phyloP scores from a whole-genome alignment of 2,888 invertebrate genomes.

The Dione juno region DNA sequence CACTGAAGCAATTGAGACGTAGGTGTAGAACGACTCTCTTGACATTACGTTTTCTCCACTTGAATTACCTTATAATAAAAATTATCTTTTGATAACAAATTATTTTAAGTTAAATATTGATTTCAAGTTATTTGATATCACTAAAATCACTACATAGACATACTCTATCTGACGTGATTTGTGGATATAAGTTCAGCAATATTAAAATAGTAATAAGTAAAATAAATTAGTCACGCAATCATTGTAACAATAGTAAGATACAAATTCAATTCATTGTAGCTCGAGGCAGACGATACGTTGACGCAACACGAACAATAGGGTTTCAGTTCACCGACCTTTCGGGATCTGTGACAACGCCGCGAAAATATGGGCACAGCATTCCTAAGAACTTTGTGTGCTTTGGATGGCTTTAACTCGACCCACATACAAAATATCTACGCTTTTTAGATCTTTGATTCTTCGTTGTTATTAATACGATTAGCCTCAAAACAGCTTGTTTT shows the following conservation, averaged over 20 bases:
- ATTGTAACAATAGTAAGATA: constrained; percentile 70
- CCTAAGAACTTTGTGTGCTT: constrained; percentile 57
- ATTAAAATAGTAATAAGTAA: constrained; percentile 57
- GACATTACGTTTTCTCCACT: too few relatives aligned
- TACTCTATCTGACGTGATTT: constrained; percentile 43
- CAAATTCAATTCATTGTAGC: constrained; percentile 75
- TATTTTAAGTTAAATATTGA: neutral
- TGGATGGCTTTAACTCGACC: constrained; percentile 35
- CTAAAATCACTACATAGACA: neutral
- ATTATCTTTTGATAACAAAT: neutral
- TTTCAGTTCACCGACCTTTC: constrained; percentile 79
- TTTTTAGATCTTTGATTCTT: neutral
- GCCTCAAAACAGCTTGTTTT: too few relatives aligned
- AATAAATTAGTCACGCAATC: constrained; percentile 69
- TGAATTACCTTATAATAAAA: too few relatives aligned
- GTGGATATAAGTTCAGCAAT: constrained; percentile 51
- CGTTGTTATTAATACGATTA: neutral
- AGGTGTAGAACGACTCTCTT: too few relatives aligned
- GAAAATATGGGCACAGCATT: constrained; percentile 75
- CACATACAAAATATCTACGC: constrained; percentile 25
- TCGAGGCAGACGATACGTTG: constrained; percentile 77
- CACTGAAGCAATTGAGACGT: too few relatives aligned
- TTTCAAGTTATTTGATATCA: neutral
- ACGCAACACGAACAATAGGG: constrained; percentile 80
- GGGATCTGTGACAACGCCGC: constrained; percentile 78